Evolutionary conservation across 2,888 invertebrate genomes (phyloP), one percentile per base, ranked within the genome.

Genomic region (Mimachlamys varia): DNA sequence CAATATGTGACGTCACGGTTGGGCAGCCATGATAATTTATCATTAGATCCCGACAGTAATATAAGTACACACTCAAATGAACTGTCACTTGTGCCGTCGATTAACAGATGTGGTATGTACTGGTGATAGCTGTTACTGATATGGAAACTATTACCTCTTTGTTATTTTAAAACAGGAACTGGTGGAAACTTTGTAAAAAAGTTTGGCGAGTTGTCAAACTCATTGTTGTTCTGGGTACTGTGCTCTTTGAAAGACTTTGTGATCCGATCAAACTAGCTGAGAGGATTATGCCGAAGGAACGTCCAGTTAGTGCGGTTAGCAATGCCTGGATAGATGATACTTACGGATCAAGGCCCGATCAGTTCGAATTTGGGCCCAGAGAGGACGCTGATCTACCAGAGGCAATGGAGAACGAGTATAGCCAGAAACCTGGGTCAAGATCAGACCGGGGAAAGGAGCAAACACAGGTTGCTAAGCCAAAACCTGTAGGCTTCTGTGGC

Each of bases 231-330:
- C 33, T 27, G 76, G 76, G 76, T 76, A 76, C 76, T 76, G 76
- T 76, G 76, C 76, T 62, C 22, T 62, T 62, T 62, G 62, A 5
- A 62, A 62, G 62, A 62, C 22, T 62, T 62, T 22, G 76, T 76
- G 76, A 76, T 76, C 76, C 76, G 76, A 76, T 76, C 76, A 76
- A 76, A 76, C 76, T 3, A 76, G 76, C 76, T 76, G 19, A 76
- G 76, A 33, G 76, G 76, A 76, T 76, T 76, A 76, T 76, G 76
- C 76, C 76, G 76, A 76, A 76, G 17, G 33, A 76, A 76, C 94
- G 96, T 55, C 96, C 96, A 33, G 91, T 92, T 15, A 95, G 96
- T 92, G 95, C 95, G 88, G 93, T 95, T 88, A 93, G 95, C n/a
- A 94, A 92, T 88, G 96, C 95, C 49, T 95, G 96, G 96, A 93